These are phyloP conservation scores for Piprites chloris DNA, from an alignment of 2,113 vertebrate genomes.

Conservation along the genomic window DNA sequence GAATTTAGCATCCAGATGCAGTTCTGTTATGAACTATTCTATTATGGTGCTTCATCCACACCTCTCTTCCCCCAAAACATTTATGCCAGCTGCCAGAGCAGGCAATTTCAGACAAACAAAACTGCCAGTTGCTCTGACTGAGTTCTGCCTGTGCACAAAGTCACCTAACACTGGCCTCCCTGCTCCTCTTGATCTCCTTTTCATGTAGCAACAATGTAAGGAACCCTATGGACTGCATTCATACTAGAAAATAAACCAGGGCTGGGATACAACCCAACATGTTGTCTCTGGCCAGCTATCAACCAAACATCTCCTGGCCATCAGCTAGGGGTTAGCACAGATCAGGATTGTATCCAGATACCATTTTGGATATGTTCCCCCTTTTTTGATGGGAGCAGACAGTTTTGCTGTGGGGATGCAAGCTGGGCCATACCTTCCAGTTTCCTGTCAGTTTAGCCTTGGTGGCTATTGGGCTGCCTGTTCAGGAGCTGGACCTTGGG, in stretches of 20 bases:
- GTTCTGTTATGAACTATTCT: not conserved
- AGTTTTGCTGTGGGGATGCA: not conserved
- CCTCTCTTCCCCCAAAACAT: not conserved
- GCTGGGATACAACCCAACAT: fast-evolving
- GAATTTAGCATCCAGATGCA: not conserved
- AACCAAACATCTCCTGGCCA: not conserved
- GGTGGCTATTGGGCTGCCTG: not conserved
- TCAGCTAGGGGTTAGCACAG: not conserved
- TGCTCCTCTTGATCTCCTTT: not conserved
- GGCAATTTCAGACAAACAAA: not conserved
- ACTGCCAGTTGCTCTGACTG: not conserved
- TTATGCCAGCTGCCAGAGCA: not conserved
- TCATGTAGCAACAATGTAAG: not conserved
- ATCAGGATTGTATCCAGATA: not conserved
- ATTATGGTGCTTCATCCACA: not conserved
- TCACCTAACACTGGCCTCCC: not conserved
- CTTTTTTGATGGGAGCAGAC: not conserved
- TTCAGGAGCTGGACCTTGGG: not conserved
- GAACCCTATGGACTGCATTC: not conserved
- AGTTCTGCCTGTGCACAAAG: not conserved
- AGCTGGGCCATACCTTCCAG: not conserved
- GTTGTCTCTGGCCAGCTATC: not conserved
- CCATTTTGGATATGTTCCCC: not conserved
- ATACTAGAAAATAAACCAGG: not conserved
- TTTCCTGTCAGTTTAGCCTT: not conserved